phyloP scores from a whole-genome alignment of 2,113 vertebrate genomes.

The Bostrychus sinensis region DNA sequence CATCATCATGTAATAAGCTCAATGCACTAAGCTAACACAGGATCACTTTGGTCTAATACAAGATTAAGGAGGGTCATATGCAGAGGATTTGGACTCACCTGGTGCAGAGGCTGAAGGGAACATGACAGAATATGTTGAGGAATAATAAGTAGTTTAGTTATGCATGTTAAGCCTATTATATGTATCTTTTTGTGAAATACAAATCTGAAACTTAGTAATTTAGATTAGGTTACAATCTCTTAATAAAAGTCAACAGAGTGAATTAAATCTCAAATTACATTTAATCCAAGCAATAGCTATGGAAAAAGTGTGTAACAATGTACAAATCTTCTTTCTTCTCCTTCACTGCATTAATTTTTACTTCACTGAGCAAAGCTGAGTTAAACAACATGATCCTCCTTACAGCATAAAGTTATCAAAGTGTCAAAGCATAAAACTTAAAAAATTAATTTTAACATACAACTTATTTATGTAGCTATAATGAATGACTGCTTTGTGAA shows the following conservation, averaged over 20 bases:
- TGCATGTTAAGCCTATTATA: not conserved
- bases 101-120: slow-evolving; percentile 58
- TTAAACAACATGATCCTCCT: not conserved
- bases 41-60: slow-evolving; percentile 85
- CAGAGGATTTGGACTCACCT: slow-evolving; percentile 84
- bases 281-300: not conserved
- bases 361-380: not conserved
- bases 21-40: slow-evolving; percentile 82
- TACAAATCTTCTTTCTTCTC: too few species aligned
- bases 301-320: not conserved
- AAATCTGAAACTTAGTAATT: too few species aligned
- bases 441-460: too few species aligned
- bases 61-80: slow-evolving; percentile 88
- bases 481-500: not conserved
- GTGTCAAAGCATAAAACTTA: too few species aligned
- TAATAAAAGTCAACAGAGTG: not conserved
- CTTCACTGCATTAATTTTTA: not conserved
- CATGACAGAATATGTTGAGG: slow-evolving; percentile 30
- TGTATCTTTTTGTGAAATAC: too few species aligned
- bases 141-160: slow-evolving; percentile 14
- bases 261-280: not conserved
- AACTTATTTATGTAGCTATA: too few species aligned
- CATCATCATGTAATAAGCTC: slow-evolving; percentile 83
- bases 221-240: too few species aligned
- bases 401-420: too few species aligned